Conservation (phyloP, 23 tunicate species). For the Clavelina lepadiformis region DNA sequence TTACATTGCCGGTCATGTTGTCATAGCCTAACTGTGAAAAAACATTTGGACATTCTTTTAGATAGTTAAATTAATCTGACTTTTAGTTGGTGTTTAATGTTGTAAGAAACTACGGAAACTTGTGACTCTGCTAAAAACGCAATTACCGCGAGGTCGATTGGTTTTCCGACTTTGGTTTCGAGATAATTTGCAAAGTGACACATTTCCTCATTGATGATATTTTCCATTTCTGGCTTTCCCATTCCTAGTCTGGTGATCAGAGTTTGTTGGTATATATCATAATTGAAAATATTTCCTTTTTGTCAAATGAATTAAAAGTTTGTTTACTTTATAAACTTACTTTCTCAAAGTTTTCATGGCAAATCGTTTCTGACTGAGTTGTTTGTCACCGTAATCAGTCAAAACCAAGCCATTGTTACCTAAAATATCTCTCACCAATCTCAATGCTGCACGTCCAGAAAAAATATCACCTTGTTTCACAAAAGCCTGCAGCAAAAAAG, state of each 20-base stretch:
- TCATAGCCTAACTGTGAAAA: too few species aligned
- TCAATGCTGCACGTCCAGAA: constrained; percentile 24
- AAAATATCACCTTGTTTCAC: constrained; percentile 25
- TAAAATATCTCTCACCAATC: constrained; percentile 12
- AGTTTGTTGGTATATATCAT: background rate
- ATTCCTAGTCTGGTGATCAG: constrained; percentile 4
- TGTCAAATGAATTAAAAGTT: constrained; percentile 4
- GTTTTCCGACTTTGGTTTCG: background rate
- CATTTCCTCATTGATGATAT: constrained; percentile 10
- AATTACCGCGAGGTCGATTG: background rate
- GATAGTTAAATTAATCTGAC: background rate
- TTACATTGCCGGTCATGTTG: background rate
- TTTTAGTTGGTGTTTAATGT: too few species aligned
- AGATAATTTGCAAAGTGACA: background rate
- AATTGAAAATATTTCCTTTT: too few species aligned
- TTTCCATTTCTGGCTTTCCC: constrained; percentile 15
- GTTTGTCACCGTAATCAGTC: constrained; percentile 16
- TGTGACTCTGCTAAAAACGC: too few species aligned
- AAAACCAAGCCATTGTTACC: constrained; percentile 13
- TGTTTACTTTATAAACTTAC: background rate
- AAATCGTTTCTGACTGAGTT: constrained; percentile 5
- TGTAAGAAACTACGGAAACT: too few species aligned
- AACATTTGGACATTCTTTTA: background rate
- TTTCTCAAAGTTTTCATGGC: constrained; percentile 9
- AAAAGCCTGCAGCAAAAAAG: constrained; percentile 19